phyloP scores from a whole-genome alignment of 2,797 vertebrate genomes.

The Oreochromis mossambicus region DNA sequence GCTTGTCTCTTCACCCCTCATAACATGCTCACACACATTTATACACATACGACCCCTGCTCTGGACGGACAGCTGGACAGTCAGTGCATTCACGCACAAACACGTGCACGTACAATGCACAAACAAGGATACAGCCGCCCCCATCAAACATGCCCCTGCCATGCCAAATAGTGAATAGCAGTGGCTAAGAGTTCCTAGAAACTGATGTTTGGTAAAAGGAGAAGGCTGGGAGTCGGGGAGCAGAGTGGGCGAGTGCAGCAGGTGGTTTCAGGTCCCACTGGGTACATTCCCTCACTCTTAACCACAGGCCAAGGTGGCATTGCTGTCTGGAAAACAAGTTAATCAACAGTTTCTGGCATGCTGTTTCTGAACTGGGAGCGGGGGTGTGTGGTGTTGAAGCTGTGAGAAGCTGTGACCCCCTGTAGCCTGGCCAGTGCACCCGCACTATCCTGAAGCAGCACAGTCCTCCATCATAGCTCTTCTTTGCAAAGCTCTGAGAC shows the following conservation, averaged over 20 bases:
- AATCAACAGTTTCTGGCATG: constrained; percentile 61
- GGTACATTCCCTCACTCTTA: constrained; percentile 61
- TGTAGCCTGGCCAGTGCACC: constrained; percentile 8
- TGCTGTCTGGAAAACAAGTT: constrained; percentile 74
- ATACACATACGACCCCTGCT: constrained; percentile 24
- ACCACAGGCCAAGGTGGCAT: constrained; percentile 53
- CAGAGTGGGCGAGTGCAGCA: constrained; percentile 60
- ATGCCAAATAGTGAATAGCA: constrained; percentile 69
- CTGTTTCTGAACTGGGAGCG: not conserved
- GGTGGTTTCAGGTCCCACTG: constrained; percentile 72
- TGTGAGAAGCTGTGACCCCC: constrained; percentile 9
- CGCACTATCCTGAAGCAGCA: not conserved
- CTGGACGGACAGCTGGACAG: constrained; percentile 53
- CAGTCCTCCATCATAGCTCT: constrained; percentile 7
- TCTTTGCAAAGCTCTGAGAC: constrained; percentile 1
- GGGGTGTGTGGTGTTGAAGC: not conserved
- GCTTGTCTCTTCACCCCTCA: constrained; percentile 66
- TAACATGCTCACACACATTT: constrained; percentile 52
- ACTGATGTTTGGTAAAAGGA: constrained; percentile 78
- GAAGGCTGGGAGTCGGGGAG: constrained; percentile 69
- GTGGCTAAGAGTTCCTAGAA: constrained; percentile 69
- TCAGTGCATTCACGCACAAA: constrained; percentile 27
- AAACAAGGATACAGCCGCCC: constrained; percentile 44
- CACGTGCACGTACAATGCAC: constrained; percentile 25
- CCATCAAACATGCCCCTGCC: constrained; percentile 18